Evolutionary conservation across 2,888 invertebrate genomes (phyloP), one percentile per base, ranked within the genome.

Genomic region (Platycnemis pennipes): DNA sequence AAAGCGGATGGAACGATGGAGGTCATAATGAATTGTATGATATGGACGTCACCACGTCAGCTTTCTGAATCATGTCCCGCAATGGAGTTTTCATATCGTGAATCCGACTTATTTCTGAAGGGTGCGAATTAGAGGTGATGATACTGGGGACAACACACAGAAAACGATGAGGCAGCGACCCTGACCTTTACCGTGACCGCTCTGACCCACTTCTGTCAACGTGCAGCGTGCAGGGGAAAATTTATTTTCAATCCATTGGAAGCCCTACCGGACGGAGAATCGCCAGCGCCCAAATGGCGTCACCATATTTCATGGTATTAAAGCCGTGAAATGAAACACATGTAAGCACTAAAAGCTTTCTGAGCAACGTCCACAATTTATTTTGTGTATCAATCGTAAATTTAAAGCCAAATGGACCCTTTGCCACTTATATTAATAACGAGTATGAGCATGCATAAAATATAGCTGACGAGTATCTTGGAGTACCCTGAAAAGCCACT

Each of bases 231-330:
- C 63, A 63, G 26, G 26, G 63, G 26, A n/a, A 63, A 63, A 26
- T 63, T 63, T 63, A 63, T n/a, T 63, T 63, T 63, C 63, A 63
- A 63, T 63, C 63, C 26, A 63, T 63, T n/a, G 63, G 63, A 63
- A n/a, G 63, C n/a, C 0, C 19, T 63, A 26, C 63, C n/a, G n/a
- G 7, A 8, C 26, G 7, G 63, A 7, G 26, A 26, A 0, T 63
- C 26, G 26, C n/a, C 26, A 4, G n/a, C n/a, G 8, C n/a, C 63
- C 8, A n/a, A 63, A 63, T n/a, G 63, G 63, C n/a, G 5, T 26
- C 63, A n/a, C 8, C n/a, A 5, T 63, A 2, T 63, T 63, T 22
- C 8, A 63, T 26, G 63, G 63, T n/a, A 63, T n/a, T 26, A 0
- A 1, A 7, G 63, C n/a, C n/a, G 8, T 63, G 63, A n/a, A 63